Base-by-base conservation (phyloP, 2,888 invertebrate species). In the Bellardia bayeri region DNA sequence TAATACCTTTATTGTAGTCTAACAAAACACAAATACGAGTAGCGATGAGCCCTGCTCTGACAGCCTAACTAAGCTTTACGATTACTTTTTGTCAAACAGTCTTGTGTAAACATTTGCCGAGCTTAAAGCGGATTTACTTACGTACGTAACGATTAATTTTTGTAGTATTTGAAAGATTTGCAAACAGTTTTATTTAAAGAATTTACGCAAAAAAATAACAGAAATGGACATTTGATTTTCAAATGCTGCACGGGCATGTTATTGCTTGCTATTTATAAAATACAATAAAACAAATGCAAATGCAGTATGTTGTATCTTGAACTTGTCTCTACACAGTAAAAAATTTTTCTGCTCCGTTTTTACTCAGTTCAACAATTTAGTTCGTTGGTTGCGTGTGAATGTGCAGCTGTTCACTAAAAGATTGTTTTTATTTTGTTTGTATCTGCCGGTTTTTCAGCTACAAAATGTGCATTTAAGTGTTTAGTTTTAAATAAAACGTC, bases 401-500 rank as follows among this genome's bases (percentile, higher is more conserved):
- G 23, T 76, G 71, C 61, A 64, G 63, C 64, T 64, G 78, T 71
- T 23, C 23, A 23, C 23, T 23, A 23, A 23, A 23, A 61, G 23
- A 51, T 69, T n/a, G 45, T 42, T 13, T 40, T 16, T 42, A 8
- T 72, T 30, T 58, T 69, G 54, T 58, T 79, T 66, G 72, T 69
- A 72, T 74, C 72, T 79, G 82, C 74, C 79, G 86, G 86, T 56
- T 75, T 82, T 79, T 80, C 13, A 69, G 74, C 30, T 56, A 86
- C 74, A 80, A 82, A 85, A 66, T 85, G 63, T 87, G 87, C 85
- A 74, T 61, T 56, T 16, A 51, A n/a, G 6, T 68, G 37, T 82
- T 87, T 69, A 87, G 87, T 87, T 79, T 75, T 30, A 45, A 87
- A 74, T 64, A 82, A 82, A 82, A 79, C 82, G 87, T 82, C 75